A percentile compares a stretch with the other conserved stretches of the same genome.
Evolutionary conservation across 2,797 vertebrate genomes (phyloP).

Genomic region (Acomys russatus): DNA sequence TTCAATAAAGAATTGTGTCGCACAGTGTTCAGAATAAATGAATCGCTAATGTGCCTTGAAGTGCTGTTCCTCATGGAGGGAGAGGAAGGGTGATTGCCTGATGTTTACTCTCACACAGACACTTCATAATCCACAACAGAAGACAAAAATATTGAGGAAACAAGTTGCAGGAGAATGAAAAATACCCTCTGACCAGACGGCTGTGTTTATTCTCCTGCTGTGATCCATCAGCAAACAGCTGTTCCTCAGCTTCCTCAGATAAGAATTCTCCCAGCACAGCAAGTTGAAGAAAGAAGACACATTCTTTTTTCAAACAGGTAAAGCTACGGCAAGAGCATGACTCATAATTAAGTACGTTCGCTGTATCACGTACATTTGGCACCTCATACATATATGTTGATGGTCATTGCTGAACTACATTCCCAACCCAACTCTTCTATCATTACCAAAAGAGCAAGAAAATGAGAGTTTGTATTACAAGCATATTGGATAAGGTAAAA

Average conservation of each 20-base stretch:
- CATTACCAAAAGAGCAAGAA: background rate
- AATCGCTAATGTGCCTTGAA: constrained; percentile 79
- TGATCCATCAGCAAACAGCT: constrained; percentile 72
- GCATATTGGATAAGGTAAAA: background rate
- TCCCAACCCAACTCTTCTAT: constrained; percentile 32
- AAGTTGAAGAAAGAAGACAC: constrained; percentile 28
- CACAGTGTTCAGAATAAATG: constrained; percentile 79
- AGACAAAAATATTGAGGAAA: constrained; percentile 78
- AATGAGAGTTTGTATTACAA: constrained; percentile 32
- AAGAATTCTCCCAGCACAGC: constrained; percentile 56
- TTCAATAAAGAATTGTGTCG: constrained; percentile 77
- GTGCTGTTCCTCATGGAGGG: constrained; percentile 70
- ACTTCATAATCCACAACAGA: constrained; percentile 74
- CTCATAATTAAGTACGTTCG: constrained; percentile 38
- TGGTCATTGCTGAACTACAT: constrained; percentile 52
- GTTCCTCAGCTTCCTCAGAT: constrained; percentile 66
- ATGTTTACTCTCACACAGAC: constrained; percentile 74
- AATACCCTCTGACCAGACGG: constrained; percentile 68
- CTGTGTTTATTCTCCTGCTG: constrained; percentile 73
- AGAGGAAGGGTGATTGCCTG: constrained; percentile 79
- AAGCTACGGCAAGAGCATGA: constrained; percentile 7
- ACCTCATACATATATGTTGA: constrained; percentile 50
- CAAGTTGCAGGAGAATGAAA: constrained; percentile 78
- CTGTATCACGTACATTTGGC: background rate
- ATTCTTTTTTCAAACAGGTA: constrained; percentile 29